Evolutionary conservation across 2,797 vertebrate species (phyloP), one percentile per base, ranked within the genome.

Genomic region (Acridotheres tristis): DNA sequence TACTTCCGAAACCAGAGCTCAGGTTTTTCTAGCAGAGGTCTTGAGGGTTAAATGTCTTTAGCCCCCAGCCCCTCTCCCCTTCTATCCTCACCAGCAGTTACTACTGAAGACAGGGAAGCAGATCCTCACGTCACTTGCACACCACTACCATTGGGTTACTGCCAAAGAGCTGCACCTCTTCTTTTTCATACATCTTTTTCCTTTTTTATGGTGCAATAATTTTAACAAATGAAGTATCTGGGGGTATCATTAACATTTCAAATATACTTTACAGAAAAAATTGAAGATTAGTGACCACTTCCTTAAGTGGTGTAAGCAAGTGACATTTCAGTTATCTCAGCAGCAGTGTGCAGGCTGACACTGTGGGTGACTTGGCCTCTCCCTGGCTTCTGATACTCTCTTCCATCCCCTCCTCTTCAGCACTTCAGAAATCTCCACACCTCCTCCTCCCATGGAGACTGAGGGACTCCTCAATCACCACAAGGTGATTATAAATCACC

Each of bases 231-330:
- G 9, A 57, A 27, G 6, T 23, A 47, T 13, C 20, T 4, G 4
- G 10, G 7, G 7, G 13, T 7, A 74, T 14, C 27, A 68, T 27
- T 59, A 81, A 27, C 8, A 61, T 55, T 77, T 66, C 36, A 66
- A 81, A 59, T 38, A 32, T 32, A 59, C 69, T 90, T 94, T 93
- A 59, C 16, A 66, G 19, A 42, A 85, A 34, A 81, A 84, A 30
- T 22, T 42, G 20, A 65, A 92, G 25, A 50, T 61, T 32, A 65
- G n/a, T 21, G 54, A 63, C 36, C 16, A 54, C 27, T 43, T 75
- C 38, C n/a, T 51, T 19, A 48, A 26, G 40, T 54, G 62, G 12
- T 51, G 27, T 47, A 77, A 86, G 48, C 17, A 78, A 29, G 47
- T 13, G 66, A 71, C 19, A 27, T 77, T 72, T 77, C 80, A 50